Percentiles rank a stretch among this genome's conserved stretches.
These are phyloP conservation scores for Oncorhynchus tshawytscha DNA, from an alignment of 2,113 vertebrate genomes.

Conservation along the genomic window DNA sequence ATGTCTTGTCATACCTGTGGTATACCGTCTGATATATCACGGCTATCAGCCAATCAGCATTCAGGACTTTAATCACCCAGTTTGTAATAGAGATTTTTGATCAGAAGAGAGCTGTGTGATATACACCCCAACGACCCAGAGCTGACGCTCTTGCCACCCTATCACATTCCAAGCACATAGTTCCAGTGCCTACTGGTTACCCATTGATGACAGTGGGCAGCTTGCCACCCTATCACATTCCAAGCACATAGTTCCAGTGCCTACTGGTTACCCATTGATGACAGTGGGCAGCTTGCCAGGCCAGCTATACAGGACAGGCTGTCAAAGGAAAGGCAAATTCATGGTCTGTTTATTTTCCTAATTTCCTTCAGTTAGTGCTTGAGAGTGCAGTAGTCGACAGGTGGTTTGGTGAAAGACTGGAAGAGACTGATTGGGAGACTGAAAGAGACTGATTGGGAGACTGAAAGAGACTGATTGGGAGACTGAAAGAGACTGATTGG, in stretches of 20 bases:
- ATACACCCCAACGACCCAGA: conserved; percentile 13
- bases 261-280: conserved; percentile 67
- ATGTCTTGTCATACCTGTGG: too few relatives aligned
- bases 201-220: conserved; percentile 60
- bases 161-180: conserved; percentile 51
- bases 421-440: too few relatives aligned
- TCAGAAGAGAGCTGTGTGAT: conserved; percentile 34
- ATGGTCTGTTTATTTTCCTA: conserved; percentile 66
- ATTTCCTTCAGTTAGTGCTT: conserved; percentile 48
- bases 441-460: too few relatives aligned
- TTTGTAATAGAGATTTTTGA: conserved; percentile 34
- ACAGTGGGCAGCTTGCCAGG: conserved; percentile 56
- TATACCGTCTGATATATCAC: too few relatives aligned
- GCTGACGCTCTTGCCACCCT: background rate
- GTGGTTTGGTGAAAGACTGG: conserved; percentile 48
- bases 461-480: too few relatives aligned
- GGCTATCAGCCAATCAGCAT: too few relatives aligned
- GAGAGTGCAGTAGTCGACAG: conserved; percentile 36
- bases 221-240: conserved; percentile 48
- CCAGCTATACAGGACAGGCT: conserved; percentile 19
- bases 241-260: conserved; percentile 59
- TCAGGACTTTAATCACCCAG: too few relatives aligned
- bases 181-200: conserved; percentile 64
- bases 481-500: too few relatives aligned
- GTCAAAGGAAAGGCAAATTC: conserved; percentile 62